These are phyloP conservation scores for Dreissena polymorpha DNA, from an alignment of 1,140 invertebrate species.

Conservation along the genomic window DNA sequence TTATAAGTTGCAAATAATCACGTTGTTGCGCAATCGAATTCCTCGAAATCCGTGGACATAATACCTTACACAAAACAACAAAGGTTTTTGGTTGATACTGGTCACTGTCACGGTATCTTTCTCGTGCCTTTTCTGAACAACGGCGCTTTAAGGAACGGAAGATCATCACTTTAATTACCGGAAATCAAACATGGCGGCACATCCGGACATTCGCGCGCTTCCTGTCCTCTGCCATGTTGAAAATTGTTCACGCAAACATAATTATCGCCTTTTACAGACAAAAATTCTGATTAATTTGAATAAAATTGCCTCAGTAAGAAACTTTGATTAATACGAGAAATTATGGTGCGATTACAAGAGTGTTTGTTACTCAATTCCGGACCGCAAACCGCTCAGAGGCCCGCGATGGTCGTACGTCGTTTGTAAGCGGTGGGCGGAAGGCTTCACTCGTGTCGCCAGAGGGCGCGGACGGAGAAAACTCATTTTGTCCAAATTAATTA, in stretches of 20 bases:
- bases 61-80: too few species aligned
- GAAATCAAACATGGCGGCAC: constrained; percentile 4
- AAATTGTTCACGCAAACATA: neutral
- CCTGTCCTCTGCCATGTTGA: neutral
- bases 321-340: constrained; percentile 1
- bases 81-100: too few species aligned
- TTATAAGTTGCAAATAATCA: too few species aligned
- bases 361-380: constrained; percentile 4
- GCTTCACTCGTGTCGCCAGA: neutral
- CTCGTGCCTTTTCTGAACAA: too few species aligned
- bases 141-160: too few species aligned
- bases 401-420: neutral
- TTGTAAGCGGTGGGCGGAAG: neutral
- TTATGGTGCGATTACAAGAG: neutral
- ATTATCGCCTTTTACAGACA: neutral
- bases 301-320: neutral
- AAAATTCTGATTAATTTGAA: constrained; percentile 2
- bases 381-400: neutral
- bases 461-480: neutral
- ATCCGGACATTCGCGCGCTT: neutral
- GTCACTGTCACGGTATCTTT: too few species aligned
- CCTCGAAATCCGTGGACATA: too few species aligned
- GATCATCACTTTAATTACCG: neutral
- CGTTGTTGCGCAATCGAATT: too few species aligned
- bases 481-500: constrained; percentile 5